A percentile compares a stretch with the other conserved stretches of the same genome.
These are phyloP conservation scores for Drymodes brunneopygia DNA, from an alignment of 2,113 vertebrate species.

Conservation along the genomic window DNA sequence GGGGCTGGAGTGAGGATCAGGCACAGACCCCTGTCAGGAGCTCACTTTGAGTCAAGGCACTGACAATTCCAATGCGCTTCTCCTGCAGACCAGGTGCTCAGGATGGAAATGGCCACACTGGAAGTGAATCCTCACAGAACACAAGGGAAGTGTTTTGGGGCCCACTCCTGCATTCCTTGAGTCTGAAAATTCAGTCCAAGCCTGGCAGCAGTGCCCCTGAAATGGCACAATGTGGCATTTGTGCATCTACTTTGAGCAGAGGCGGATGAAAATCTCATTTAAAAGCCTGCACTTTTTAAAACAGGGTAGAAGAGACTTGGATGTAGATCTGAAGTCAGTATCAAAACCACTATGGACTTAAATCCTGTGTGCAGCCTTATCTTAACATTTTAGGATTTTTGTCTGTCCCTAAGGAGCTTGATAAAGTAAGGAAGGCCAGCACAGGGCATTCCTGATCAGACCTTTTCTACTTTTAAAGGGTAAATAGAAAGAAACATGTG, in stretches of 20 bases:
- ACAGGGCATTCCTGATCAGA: background rate
- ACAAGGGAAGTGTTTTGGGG: background rate
- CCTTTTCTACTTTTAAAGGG: background rate
- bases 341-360: background rate
- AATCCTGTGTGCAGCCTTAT: background rate
- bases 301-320: background rate
- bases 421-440: background rate
- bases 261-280: background rate
- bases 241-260: background rate
- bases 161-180: background rate
- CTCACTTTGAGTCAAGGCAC: background rate
- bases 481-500: background rate
- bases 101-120: background rate
- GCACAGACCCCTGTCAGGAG: rapidly evolving
- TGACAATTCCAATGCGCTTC: background rate
- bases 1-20: background rate
- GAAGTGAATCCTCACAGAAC: background rate
- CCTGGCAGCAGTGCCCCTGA: background rate
- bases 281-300: background rate
- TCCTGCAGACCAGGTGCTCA: background rate
- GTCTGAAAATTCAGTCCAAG: background rate
- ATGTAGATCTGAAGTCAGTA: background rate
- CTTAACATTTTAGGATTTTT: background rate
- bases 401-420: background rate
- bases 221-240: background rate